Base-by-base conservation (phyloP, 2,113 vertebrate genomes). In the Lagenorhynchus albirostris region DNA sequence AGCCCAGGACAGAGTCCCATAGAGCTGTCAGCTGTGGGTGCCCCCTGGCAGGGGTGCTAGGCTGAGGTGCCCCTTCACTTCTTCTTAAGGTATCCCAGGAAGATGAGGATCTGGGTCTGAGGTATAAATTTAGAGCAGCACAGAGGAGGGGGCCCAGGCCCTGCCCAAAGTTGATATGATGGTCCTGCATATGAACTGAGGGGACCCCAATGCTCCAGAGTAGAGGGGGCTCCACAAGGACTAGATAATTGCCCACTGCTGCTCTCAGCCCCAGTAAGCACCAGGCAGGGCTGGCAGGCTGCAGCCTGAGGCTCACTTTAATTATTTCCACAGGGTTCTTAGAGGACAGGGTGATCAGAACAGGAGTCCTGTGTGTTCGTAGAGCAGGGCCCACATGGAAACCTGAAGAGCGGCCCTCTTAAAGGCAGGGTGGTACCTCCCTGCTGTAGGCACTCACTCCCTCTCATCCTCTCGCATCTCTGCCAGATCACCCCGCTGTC, bases 11-110 rank as follows among this genome's bases (percentile, higher is more conserved):
- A 63, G 53, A 63, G 10, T 33, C 20, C 74, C 55, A 36, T 31
- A 81, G 38, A 89, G 13, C 53, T 68, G 14, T 73, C 77, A 89
- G 77, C 65, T 92, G 31, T 71, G 23, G 83, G 23, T 89, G 21
- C 1, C 4, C 65, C 18, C 6, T 36, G 8, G 11, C 76, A 84
- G 23, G 2, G 33, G 2, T 33, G 14, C 21, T 29, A 36, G 50
- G 7, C 29, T 44, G 4, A 53, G 44, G 14, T 55, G 3, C 14
- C 25, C 44, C 55, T 71, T 81, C 13, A 60, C 11, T 44, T 92
- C 21, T 23, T 82, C 8, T 53, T 91, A 29, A 36, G 12, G 3
- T 5, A 3, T 50, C 58, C 33, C 55, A 87, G 73, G 53, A 38
- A 87, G 73, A 36, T 15, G 62, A 62, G 26, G 23, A 50, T 9